Percentiles rank a stretch among this genome's conserved stretches.
phyloP scores from a whole-genome alignment of 2,797 vertebrate genomes.

The Brachymystax lenok region DNA sequence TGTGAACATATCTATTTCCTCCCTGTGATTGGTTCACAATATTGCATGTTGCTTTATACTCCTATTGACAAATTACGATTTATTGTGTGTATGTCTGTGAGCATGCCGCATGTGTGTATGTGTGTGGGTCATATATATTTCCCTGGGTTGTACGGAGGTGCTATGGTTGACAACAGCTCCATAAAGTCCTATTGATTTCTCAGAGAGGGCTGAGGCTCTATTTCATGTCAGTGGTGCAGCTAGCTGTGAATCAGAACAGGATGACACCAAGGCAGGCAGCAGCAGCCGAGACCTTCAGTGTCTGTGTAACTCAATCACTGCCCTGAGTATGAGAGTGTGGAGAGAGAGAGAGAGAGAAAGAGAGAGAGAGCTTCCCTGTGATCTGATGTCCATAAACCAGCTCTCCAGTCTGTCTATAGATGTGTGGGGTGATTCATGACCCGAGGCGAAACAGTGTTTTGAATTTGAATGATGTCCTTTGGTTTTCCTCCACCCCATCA shows the following conservation, averaged over 20 bases:
- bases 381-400: not conserved
- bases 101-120: too few relatives aligned
- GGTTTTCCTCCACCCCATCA: not conserved
- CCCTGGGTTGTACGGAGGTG: not conserved
- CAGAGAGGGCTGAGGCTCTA: not conserved
- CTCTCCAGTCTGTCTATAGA: not conserved
- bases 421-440: not conserved
- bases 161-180: not conserved
- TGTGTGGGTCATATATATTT: not conserved
- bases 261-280: too few relatives aligned
- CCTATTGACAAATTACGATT: not conserved
- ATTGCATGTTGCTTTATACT: too few relatives aligned
- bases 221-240: slow-evolving; percentile 3
- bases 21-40: too few relatives aligned
- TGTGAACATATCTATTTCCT: too few relatives aligned
- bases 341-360: too few relatives aligned
- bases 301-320: too few relatives aligned
- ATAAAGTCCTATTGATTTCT: slow-evolving; percentile 11
- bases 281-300: too few relatives aligned
- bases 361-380: not conserved
- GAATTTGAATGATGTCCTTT: not conserved
- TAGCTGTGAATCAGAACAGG: not conserved
- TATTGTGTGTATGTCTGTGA: not conserved
- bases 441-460: not conserved
- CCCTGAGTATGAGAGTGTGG: too few relatives aligned